Base-by-base conservation (phyloP, 2,888 invertebrate genomes). In the Xylota segnis region DNA sequence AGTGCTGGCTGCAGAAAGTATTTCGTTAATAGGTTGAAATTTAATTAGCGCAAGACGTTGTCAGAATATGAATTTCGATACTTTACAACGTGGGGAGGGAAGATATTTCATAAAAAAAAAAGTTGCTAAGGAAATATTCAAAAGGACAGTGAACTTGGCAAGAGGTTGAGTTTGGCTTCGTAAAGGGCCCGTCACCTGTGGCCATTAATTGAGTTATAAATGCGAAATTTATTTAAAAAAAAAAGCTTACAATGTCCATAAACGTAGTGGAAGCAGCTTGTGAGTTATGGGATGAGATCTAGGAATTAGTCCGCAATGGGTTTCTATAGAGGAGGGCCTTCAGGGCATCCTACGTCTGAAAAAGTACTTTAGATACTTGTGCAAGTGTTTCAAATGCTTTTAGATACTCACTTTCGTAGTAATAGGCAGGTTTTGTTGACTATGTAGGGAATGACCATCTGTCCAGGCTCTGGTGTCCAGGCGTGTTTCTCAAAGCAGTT, bases 11-110 rank as follows among this genome's bases (percentile, higher is more conserved):
- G 47, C n/a, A 47, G 45, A 56, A 56, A 68, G 27, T 47, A 76
- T 81, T 86, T 86, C 32, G 81, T 86, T 68, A 81, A 84, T 84
- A 76, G 81, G 86, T 61, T 81, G 68, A 76, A 75, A 86, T 81
- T 86, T 86, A 86, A 86, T 86, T 86, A 86, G 61, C 86, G 59
- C 59, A 86, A 71, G 71, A 86, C 76, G 66, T 58, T 52, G 65
- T 23, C 65, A 37, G 84, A 86, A 86, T 86, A 86, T 59, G 71
- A 76, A 86, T 86, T 81, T 66, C 5, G 45, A 63, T 61, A 34
- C 56, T 32, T 52, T 12, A 7, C 14, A n/a, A 16, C 23, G 18
- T 47, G 54, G 3, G 5, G 40, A 32, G 59, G 27, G 32, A 16
- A 66, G 37, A 27, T 45, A 45, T n/a, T 37, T 14, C 40, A 52